Evolutionary conservation across 1,140 invertebrate genomes (phyloP).

Genomic region (Nilaparvata lugens): DNA sequence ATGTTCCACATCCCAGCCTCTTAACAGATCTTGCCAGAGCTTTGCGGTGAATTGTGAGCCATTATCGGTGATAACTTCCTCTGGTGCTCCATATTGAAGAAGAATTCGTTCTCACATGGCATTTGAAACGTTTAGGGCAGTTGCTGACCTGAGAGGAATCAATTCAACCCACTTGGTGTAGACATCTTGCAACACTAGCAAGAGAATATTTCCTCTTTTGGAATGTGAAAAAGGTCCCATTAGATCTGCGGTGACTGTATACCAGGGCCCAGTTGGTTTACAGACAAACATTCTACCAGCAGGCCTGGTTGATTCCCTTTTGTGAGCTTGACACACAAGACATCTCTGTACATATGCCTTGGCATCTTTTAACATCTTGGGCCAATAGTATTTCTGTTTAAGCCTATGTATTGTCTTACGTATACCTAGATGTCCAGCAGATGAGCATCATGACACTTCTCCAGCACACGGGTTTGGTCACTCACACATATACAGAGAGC

Average conservation of each 20-base stretch:
- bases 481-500: constrained; percentile 26
- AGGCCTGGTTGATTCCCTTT: constrained; percentile 29
- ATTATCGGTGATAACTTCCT: constrained; percentile 2
- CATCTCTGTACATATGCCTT: constrained; percentile 23
- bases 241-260: constrained; percentile 33
- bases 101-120: background rate
- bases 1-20: constrained; percentile 1
- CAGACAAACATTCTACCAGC: constrained; percentile 29
- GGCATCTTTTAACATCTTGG: constrained; percentile 27
- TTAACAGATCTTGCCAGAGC: background rate
- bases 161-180: constrained; percentile 35
- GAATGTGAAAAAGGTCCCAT: constrained; percentile 35
- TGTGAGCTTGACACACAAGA: constrained; percentile 26
- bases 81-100: constrained; percentile 5
- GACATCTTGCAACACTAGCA: constrained; percentile 34
- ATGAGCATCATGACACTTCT: constrained; percentile 25
- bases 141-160: constrained; percentile 19
- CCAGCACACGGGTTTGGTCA: constrained; percentile 16
- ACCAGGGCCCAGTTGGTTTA: constrained; percentile 27
- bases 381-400: constrained; percentile 27
- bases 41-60: background rate
- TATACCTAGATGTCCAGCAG: constrained; percentile 24
- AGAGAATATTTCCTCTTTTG: constrained; percentile 28
- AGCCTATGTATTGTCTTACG: constrained; percentile 26
- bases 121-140: background rate